A percentile compares a stretch with the other conserved stretches of the same genome.
Conservation (phyloP, 2,888 invertebrate genomes). For the Agonopterix arenella region DNA sequence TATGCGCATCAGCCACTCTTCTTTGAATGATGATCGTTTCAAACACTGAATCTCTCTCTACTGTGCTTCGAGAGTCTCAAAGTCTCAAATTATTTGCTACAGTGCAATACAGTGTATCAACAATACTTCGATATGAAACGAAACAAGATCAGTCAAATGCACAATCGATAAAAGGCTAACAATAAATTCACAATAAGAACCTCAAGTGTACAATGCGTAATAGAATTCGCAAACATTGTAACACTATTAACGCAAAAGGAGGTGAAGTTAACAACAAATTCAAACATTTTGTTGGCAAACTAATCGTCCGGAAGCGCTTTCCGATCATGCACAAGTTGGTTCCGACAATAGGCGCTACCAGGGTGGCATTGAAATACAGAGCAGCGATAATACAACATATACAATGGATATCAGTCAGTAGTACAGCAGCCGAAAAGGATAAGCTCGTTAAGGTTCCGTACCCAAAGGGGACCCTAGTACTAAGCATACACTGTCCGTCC, state of each 20-base stretch:
- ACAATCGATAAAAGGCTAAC: constrained; percentile 54
- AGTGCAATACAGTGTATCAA: constrained; percentile 4
- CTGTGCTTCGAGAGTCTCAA: no score
- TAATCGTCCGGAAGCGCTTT: constrained; percentile 71
- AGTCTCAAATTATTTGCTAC: no score
- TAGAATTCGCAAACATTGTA: constrained; percentile 74
- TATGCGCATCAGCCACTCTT: no score
- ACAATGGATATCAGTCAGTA: constrained; percentile 21
- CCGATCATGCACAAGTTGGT: constrained; percentile 62
- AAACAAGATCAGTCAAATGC: constrained; percentile 56
- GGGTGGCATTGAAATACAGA: constrained; percentile 50
- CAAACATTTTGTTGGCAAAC: constrained; percentile 61
- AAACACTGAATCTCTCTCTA: no score
- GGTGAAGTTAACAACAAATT: constrained; percentile 73
- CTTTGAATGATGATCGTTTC: no score
- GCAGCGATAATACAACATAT: constrained; percentile 23
- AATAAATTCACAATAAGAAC: constrained; percentile 45
- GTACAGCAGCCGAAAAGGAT: constrained; percentile 20
- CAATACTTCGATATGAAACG: constrained; percentile 9
- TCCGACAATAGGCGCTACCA: constrained; percentile 51
- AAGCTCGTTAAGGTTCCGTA: constrained; percentile 12
- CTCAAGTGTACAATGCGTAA: constrained; percentile 66
- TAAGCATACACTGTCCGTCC: no score
- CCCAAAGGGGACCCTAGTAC: no score
- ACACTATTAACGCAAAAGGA: constrained; percentile 73